Base-by-base conservation (phyloP, 2,888 invertebrate species). In the Eupithecia dodoneata region DNA sequence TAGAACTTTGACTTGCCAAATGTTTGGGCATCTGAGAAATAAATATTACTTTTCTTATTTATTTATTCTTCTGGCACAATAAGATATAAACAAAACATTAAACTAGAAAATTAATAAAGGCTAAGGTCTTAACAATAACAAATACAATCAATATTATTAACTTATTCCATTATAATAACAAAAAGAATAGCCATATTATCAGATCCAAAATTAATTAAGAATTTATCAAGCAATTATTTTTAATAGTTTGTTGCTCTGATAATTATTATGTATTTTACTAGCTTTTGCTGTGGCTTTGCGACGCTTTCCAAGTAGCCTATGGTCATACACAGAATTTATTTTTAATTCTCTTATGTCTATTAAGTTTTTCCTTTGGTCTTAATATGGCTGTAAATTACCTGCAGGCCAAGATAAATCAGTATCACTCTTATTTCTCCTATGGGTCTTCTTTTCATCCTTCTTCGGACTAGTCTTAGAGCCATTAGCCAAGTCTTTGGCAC, bases 371-470 rank as follows among this genome's bases (percentile, higher is more conserved):
- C 6, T 52, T 52, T 52, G n/a, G 52, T 63, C 12, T 52, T 12
- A 59, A 18, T 18, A 59, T 18, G 0, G 9, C 3, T 67, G 6
- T 70, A 18, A 18, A 75, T 81, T 89, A 96, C 96, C 96, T 86
- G 96, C 94, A 81, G 96, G 96, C 96, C 96, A 96, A n/a, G 95
- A 94, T 55, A 97, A 92, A 86, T 97, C 97, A 63, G 97, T 97
- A 85, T 97, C 97, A 91, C 97, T 97, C 87, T 97, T 97, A 89
- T 97, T 97, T 81, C 97, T 93, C 76, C 96, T 96, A 87, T 97
- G 97, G 1, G 93, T 94, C 81, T 95, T 96, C 76, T 93, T 95
- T 7, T 95, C 94, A 9, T 94, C 94, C 71, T 90, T 93, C 78
- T 94, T 95, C 41, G 95, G 95, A 78, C 93, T 94, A 1, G 88